Base-by-base conservation (phyloP, 2,888 invertebrate species). In the Brachyptera putata region DNA sequence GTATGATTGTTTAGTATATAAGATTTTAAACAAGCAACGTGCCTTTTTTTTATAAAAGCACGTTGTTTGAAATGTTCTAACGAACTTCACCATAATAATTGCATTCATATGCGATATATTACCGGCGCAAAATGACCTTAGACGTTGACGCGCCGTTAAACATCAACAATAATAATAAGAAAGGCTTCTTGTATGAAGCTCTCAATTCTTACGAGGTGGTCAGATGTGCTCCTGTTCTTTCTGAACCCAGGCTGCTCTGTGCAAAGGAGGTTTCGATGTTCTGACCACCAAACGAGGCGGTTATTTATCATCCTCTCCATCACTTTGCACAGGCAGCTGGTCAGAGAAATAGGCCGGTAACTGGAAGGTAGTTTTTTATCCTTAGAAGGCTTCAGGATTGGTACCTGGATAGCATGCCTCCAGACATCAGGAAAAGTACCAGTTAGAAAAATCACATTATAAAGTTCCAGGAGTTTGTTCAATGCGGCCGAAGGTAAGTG, bases 341-440 rank as follows among this genome's bases (percentile, higher is more conserved):
- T 67, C 18, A 69, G 58, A 25, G 67, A 65, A 13, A 69, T 69
- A 9, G 69, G 67, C 13, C 67, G 50, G 49, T 69, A 69, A 16
- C 37, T 48, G 22, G 24, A 26, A 22, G 53, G 34, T 21, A 53
- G 26, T 7, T 21, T 24, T 41, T 39, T 49, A 18, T 59, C 39
- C 41, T 55, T 50, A 13, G 25, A 24, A 21, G 36, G 24, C 18
- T 59, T 59, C 2, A 50, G 37, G 24, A 55, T 59, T 2, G 53
- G 50, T 5, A 59, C 13, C 39, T 53, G 26, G n/a, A 36, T 21
- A 7, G 59, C 53, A 4, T 50, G n/a, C 37, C 50, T 34, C 59
- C 59, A 59, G 16, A 30, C 30, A 18, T n/a, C 16, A 53, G 59
- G 59, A 22, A 59, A 59, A 14, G 21, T 24, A 9, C 26, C 39